Evolutionary conservation across 1,140 invertebrate species (phyloP), one percentile per base, ranked within the genome.

Genomic region (Ectropis grisescens): DNA sequence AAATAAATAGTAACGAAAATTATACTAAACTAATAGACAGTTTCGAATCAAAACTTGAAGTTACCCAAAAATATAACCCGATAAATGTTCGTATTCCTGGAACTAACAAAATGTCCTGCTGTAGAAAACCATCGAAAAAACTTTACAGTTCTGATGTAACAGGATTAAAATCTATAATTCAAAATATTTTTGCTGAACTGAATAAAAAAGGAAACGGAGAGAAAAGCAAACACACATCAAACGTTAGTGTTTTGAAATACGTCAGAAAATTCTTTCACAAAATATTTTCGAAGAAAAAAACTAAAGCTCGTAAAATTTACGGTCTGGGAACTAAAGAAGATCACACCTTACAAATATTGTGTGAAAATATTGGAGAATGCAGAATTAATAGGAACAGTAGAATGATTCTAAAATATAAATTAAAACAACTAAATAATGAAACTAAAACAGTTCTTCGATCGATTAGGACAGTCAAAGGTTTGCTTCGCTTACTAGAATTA

Each of bases 381-480:
- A 47, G 52, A 41, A 15, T 53, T 5, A 41, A 48, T 5, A 15
- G 24, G 3, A 56, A 33, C 8, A 38, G 59, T 13, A 60, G 47
- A 35, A 11, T 11, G 10, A 27, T 37, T n/a, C 40, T 75, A 13
- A 42, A 45, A 13, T 27, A 29, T 2, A 72, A 67, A 42, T 30
- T 78, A 15, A 33, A 51, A 12, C 32, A 65, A 2, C 42, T 78
- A 16, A 55, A 45, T 33, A 12, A 10, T 4, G 69, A 74, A 58
- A 60, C 57, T 22, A 29, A 42, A 6, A 57, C 48, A 19, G 58
- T 70, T 13, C 31, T 78, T 9, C 58, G 54, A 41, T 58, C 37
- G 13, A 44, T 74, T 6, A 57, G 47, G 29, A 61, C 59, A 11
- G 67, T 74, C 8, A 78, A 68, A 46, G 58, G 58, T 4, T 46